phyloP scores from a whole-genome alignment of 2,888 invertebrate species.

The Yponomeuta sedellus region DNA sequence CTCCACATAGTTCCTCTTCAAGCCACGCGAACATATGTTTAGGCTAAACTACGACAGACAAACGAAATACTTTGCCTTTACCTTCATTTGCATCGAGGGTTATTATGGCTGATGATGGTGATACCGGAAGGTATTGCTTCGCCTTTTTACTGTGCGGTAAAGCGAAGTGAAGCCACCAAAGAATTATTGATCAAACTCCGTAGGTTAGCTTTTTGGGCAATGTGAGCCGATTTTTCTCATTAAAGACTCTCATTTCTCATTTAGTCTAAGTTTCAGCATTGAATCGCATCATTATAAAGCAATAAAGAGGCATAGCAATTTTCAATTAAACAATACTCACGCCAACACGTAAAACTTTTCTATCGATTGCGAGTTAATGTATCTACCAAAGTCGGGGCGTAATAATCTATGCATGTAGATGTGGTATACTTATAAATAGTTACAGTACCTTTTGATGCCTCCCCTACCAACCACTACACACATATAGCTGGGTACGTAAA shows the following conservation, averaged over 20 bases:
- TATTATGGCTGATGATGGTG: not conserved
- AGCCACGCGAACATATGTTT: slow-evolving; percentile 1
- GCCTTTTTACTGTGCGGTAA: not conserved
- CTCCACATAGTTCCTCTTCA: not conserved
- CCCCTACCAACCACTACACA: slow-evolving; percentile 12
- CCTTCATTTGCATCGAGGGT: not conserved
- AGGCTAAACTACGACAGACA: not conserved
- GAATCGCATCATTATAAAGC: not conserved
- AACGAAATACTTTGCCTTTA: not conserved
- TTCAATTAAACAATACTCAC: not conserved
- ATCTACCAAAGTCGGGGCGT: not conserved
- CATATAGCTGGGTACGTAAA: slow-evolving; percentile 10
- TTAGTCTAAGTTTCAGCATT: not conserved
- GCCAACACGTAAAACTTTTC: not conserved
- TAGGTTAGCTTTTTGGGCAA: not conserved
- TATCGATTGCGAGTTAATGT: not conserved
- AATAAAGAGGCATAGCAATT: not conserved
- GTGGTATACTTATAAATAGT: not conserved
- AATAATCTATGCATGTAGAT: not conserved
- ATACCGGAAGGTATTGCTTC: not conserved
- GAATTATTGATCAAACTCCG: not conserved
- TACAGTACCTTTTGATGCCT: slow-evolving; percentile 8
- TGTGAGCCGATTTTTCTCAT: not conserved
- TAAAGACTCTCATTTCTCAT: not conserved
- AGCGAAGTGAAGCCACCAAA: not conserved